These are phyloP conservation scores for Forbesichthys papilliferus DNA, from an alignment of 2,113 vertebrate species.

Conservation along the genomic window DNA sequence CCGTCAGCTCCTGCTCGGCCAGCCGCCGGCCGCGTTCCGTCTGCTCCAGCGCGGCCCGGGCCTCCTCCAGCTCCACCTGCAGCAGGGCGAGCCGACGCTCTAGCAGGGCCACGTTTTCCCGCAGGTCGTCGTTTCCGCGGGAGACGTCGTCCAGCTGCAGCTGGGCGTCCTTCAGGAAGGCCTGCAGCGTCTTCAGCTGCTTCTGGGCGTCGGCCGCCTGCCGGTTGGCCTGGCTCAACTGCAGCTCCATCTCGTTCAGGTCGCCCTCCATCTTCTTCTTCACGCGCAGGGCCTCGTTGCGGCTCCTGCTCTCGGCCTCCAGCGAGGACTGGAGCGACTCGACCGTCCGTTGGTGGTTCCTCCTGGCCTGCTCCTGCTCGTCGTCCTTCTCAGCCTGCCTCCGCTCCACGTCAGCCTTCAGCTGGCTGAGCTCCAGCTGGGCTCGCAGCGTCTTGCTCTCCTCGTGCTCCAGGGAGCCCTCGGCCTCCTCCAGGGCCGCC, in stretches of 20 bases:
- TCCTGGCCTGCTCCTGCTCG: conserved; percentile 87
- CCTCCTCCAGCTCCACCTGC: conserved; percentile 83
- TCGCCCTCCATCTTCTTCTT: conserved; percentile 95
- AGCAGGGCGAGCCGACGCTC: conserved; percentile 81
- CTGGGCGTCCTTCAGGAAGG: conserved; percentile 83
- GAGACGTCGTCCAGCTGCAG: conserved; percentile 78
- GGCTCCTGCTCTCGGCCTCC: conserved; percentile 84
- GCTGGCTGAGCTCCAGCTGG: conserved; percentile 86
- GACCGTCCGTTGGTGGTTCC: conserved; percentile 81
- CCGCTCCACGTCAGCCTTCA: conserved; percentile 82
- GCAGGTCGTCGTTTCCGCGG: conserved; percentile 80
- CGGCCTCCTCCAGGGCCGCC: conserved; percentile 86
- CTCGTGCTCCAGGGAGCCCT: conserved; percentile 86
- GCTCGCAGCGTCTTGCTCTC: conserved; percentile 83
- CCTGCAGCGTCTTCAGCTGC: conserved; percentile 84
- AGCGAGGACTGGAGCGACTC: conserved; percentile 86
- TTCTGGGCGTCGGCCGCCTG: conserved; percentile 82
- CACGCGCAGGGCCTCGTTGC: conserved; percentile 84
- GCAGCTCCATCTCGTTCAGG: conserved; percentile 84
- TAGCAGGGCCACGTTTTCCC: conserved; percentile 79
- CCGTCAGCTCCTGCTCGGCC: conserved; percentile 84
- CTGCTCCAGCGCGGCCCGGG: conserved; percentile 81
- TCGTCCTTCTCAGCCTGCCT: conserved; percentile 86
- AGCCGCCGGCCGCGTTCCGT: conserved; percentile 82
- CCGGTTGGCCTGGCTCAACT: conserved; percentile 83